Evolutionary conservation across 2,888 invertebrate species (phyloP), one percentile per base, ranked within the genome.

Genomic region (Limenitis camilla): DNA sequence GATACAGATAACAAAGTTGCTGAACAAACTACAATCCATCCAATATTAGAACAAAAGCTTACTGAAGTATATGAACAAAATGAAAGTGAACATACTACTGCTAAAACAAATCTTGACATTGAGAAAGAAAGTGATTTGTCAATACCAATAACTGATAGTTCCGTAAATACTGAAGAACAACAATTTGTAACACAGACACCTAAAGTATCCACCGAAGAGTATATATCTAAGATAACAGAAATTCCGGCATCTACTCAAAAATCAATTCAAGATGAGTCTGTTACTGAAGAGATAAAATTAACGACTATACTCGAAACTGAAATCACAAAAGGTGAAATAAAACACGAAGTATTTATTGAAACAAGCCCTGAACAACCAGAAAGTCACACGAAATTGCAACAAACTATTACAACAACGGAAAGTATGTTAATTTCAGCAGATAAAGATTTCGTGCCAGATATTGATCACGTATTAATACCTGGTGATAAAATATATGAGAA

Each of bases 211-310:
- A n/a, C 11, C 6, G 44, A 45, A 40, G 38, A 45, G 19, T n/a
- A 55, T 33, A 0, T 7, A 35, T 32, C 30, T 29, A 19, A 40
- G 31, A 44, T 11, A n/a, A 48, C 52, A 38, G 48, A 52, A 49
- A 40, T 39, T 36, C 11, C 47, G 29, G 32, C 38, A 40, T 29
- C 28, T 36, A 44, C 35, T 5, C 11, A 51, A 31, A 33, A 51
- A 45, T 40, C 44, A 39, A 8, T 9, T 33, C 29, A 5, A 6
- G 10, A 10, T n/a, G 52, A 52, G 9, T 28, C 5, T 11, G 31
- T 32, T 35, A 49, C 45, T 30, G 47, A 48, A 31, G 44, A 41
- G 19, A 19, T 41, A 27, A 8, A 31, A 28, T 28, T 10, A 11
- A 31, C 44, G 11, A 28, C 44, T 30, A 33, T 36, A 9, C 30